Evolutionary conservation across 2,888 invertebrate genomes (phyloP).

Genomic region (Lochmaea crataegi): DNA sequence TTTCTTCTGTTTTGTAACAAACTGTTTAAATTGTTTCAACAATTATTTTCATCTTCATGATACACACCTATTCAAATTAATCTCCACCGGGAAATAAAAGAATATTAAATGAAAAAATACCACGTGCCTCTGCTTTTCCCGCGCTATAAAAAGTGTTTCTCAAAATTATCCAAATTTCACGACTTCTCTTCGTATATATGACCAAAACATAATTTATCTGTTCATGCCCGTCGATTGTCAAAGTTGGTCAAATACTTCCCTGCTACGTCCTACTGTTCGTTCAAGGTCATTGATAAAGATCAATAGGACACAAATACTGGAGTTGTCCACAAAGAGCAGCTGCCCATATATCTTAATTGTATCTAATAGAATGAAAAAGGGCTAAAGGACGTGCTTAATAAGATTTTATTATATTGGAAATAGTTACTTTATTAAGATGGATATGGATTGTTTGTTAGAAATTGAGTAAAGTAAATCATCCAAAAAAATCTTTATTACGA

Average conservation of each 20-base stretch:
- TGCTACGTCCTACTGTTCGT: not conserved
- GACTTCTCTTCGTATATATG: not conserved
- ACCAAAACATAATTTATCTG: not conserved
- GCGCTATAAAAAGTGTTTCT: too few relatives aligned
- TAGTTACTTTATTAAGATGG: slow-evolving; percentile 6
- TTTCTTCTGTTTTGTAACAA: too few relatives aligned
- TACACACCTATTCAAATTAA: too few relatives aligned
- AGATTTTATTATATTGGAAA: slow-evolving; percentile 25
- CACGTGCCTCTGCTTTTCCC: too few relatives aligned
- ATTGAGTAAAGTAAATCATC: not conserved
- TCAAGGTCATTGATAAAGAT: slow-evolving; percentile 2
- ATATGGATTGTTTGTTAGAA: slow-evolving; percentile 8
- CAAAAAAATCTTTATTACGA: not conserved
- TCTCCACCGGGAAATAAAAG: too few relatives aligned
- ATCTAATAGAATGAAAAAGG: slow-evolving; percentile 31
- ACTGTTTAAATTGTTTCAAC: too few relatives aligned
- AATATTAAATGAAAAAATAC: too few relatives aligned
- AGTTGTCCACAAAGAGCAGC: slow-evolving; percentile 15
- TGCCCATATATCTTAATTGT: slow-evolving; percentile 34
- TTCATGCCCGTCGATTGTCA: not conserved
- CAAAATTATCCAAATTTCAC: too few relatives aligned
- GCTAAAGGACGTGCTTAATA: slow-evolving; percentile 22
- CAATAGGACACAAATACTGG: slow-evolving; percentile 12
- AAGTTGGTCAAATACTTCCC: not conserved
- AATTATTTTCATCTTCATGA: too few relatives aligned